Conservation (phyloP, 1,140 invertebrate species). For the Diuraphis noxia region DNA sequence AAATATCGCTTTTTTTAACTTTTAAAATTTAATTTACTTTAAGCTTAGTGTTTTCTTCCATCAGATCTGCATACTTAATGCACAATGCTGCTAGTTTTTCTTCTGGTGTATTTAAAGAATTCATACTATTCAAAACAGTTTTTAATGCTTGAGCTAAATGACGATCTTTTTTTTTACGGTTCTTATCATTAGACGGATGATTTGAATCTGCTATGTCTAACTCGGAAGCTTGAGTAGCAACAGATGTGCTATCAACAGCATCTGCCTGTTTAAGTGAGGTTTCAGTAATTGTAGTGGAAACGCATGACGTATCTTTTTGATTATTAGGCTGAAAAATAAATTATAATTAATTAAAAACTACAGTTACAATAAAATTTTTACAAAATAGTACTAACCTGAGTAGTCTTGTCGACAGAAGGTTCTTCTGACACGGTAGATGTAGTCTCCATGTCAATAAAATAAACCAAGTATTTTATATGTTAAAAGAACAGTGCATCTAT, state of each 20-base stretch:
- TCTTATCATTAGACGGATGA: constrained; percentile 31
- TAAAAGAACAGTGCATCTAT: constrained; percentile 19
- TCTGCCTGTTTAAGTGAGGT: neutral
- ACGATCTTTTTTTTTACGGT: constrained; percentile 66
- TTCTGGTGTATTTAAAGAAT: constrained; percentile 69
- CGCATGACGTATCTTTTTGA: neutral
- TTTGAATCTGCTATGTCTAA: constrained; percentile 36
- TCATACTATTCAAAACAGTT: constrained; percentile 72
- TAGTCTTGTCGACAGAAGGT: neutral
- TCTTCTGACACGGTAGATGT: constrained; percentile 14
- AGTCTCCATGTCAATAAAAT: constrained; percentile 34
- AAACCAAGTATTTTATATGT: neutral
- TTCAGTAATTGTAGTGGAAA: neutral
- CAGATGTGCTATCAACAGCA: neutral
- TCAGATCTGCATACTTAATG: constrained; percentile 76
- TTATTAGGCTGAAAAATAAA: neutral
- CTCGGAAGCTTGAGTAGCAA: constrained; percentile 35
- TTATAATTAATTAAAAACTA: neutral
- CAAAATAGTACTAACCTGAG: neutral
- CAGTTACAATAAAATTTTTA: too few relatives aligned
- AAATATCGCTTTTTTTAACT: neutral
- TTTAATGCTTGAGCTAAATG: constrained; percentile 73
- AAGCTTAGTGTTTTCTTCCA: constrained; percentile 75
- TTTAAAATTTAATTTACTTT: constrained; percentile 62
- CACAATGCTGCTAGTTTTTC: constrained; percentile 76